Evolutionary conservation across 2,113 vertebrate genomes (phyloP).

Genomic region (Ceratotherium simum): DNA sequence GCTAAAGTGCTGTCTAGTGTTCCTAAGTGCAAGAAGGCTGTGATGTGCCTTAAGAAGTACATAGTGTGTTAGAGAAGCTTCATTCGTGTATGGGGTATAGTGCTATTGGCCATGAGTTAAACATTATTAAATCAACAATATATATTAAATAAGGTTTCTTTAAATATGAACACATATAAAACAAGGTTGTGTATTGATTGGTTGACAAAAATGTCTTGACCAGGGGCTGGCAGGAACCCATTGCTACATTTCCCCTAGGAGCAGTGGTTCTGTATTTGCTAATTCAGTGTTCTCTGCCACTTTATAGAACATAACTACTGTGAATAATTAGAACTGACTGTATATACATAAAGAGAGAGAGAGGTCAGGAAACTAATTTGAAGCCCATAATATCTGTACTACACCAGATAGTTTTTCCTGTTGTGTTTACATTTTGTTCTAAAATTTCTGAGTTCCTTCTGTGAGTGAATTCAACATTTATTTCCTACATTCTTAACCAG

Average conservation of each 20-base stretch:
- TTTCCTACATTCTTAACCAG: background rate
- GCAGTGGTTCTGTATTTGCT: background rate
- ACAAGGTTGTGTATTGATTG: background rate
- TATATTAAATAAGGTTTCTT: background rate
- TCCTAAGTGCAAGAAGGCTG: background rate
- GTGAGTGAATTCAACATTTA: background rate
- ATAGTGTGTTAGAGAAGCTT: background rate
- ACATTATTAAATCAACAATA: background rate
- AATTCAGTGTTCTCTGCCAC: background rate
- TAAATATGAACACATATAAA: background rate
- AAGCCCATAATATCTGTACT: background rate
- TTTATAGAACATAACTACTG: background rate
- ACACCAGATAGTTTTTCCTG: background rate
- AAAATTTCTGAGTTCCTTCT: background rate
- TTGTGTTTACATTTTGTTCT: background rate
- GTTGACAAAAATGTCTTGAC: background rate
- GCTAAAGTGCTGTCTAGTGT: background rate
- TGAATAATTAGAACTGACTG: background rate
- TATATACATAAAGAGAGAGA: background rate
- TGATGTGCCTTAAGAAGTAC: background rate
- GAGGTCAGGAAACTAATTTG: background rate
- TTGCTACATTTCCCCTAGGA: background rate
- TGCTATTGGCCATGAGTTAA: background rate
- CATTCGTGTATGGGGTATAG: background rate
- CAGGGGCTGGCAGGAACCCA: background rate